A percentile compares a stretch with the other conserved stretches of the same genome.
phyloP scores from a whole-genome alignment of 2,797 vertebrate species.

The Valencia hispanica region DNA sequence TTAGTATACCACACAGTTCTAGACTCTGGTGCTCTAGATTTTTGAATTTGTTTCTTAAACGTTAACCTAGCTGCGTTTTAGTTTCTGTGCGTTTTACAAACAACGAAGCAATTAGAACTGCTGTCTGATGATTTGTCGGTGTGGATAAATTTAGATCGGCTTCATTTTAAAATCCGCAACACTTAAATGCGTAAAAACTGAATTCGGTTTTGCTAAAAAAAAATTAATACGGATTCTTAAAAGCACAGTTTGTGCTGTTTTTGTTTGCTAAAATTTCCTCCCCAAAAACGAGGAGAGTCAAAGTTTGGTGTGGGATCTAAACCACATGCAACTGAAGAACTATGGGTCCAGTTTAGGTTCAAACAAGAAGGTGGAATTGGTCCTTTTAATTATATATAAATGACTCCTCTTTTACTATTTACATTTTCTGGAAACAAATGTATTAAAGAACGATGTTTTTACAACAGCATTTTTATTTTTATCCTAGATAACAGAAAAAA shows the following conservation, averaged over 20 bases:
- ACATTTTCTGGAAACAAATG: neutral
- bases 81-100: neutral
- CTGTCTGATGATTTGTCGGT: too few relatives aligned
- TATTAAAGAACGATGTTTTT: neutral
- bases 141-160: neutral
- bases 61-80: neutral
- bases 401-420: neutral
- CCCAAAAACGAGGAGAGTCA: neutral
- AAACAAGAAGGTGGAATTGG: too few relatives aligned
- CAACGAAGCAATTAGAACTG: neutral
- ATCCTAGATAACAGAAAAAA: neutral
- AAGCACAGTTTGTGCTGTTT: neutral
- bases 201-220: neutral
- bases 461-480: neutral
- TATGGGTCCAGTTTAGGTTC: too few relatives aligned
- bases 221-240: neutral
- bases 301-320: neutral
- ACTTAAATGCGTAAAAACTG: neutral
- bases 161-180: neutral
- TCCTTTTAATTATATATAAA: neutral
- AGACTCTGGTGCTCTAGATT: neutral
- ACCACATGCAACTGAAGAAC: too few relatives aligned
- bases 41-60: too few relatives aligned
- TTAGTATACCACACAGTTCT: neutral
- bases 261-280: neutral